A percentile compares a stretch with the other conserved stretches of the same genome.
Evolutionary conservation across 2,797 vertebrate species (phyloP).

Genomic region (Oreortyx pictus): DNA sequence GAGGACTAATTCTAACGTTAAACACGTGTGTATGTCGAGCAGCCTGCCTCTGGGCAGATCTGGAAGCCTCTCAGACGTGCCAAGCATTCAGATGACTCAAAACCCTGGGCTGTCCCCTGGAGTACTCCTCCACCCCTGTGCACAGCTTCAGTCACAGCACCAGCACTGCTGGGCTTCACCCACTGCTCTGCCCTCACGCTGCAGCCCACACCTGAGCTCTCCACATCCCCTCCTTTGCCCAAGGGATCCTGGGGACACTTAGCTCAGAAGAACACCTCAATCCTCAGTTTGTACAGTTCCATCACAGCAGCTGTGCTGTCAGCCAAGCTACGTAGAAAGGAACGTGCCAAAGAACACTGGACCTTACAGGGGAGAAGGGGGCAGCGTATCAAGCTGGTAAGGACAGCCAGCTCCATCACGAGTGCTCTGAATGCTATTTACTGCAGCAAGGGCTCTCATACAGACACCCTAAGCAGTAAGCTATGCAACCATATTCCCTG

Average conservation of each 20-base stretch:
- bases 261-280: neutral
- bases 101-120: neutral
- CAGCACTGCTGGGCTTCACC: neutral
- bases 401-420: neutral
- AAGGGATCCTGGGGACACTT: neutral
- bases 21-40: fast-evolving
- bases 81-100: neutral
- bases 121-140: neutral
- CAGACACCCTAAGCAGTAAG: neutral
- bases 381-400: fast-evolving
- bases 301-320: neutral
- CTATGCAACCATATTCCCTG: neutral
- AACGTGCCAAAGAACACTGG: neutral
- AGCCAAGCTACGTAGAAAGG: neutral
- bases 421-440: neutral
- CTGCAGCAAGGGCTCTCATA: neutral
- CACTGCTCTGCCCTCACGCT: fast-evolving
- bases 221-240: neutral
- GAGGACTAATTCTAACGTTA: neutral
- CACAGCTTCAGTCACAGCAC: neutral
- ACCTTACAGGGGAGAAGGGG: neutral
- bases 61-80: neutral
- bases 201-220: neutral
- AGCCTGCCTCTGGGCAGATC: neutral
- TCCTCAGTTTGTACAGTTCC: fast-evolving